Evolutionary conservation across 2,888 invertebrate genomes (phyloP).

Genomic region (Leptinotarsa haldemani): DNA sequence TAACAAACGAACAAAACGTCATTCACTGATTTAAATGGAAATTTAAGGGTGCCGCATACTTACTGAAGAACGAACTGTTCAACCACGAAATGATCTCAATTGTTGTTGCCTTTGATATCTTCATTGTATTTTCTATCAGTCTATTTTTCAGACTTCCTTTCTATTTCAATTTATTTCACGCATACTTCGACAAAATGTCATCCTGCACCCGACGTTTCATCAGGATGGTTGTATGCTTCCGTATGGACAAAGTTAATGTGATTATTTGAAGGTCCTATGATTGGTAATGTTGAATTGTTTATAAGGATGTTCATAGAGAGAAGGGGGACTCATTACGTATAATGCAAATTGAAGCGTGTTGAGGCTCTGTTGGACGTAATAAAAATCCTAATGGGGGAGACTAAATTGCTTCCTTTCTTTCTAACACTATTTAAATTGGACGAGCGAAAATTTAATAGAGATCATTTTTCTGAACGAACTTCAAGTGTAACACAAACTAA

Average conservation of each 20-base stretch:
- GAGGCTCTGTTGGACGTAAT: slow-evolving; percentile 45
- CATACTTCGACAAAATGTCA: too few relatives aligned
- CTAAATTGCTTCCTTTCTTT: slow-evolving; percentile 40
- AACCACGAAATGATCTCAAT: too few relatives aligned
- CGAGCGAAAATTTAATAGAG: not conserved
- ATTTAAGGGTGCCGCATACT: too few relatives aligned
- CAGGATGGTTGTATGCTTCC: not conserved
- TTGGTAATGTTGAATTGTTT: slow-evolving; percentile 39
- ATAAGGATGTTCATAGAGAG: slow-evolving; percentile 35
- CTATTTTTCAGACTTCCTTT: too few relatives aligned
- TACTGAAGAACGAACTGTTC: too few relatives aligned
- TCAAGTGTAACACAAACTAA: not conserved
- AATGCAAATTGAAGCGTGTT: slow-evolving; percentile 44
- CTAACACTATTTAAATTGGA: slow-evolving; percentile 3
- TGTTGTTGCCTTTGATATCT: too few relatives aligned
- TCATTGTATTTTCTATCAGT: too few relatives aligned
- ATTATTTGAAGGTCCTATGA: slow-evolving; percentile 35
- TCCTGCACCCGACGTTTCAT: not conserved
- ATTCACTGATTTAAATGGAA: too few relatives aligned
- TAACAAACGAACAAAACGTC: too few relatives aligned
- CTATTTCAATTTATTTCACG: too few relatives aligned
- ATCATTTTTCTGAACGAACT: not conserved
- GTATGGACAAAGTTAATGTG: slow-evolving; percentile 23
- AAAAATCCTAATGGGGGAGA: slow-evolving; percentile 40
- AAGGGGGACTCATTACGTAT: slow-evolving; percentile 13